Evolutionary conservation across 1,140 invertebrate species (phyloP), one percentile per base, ranked within the genome.

Genomic region (Calycopis cecrops): DNA sequence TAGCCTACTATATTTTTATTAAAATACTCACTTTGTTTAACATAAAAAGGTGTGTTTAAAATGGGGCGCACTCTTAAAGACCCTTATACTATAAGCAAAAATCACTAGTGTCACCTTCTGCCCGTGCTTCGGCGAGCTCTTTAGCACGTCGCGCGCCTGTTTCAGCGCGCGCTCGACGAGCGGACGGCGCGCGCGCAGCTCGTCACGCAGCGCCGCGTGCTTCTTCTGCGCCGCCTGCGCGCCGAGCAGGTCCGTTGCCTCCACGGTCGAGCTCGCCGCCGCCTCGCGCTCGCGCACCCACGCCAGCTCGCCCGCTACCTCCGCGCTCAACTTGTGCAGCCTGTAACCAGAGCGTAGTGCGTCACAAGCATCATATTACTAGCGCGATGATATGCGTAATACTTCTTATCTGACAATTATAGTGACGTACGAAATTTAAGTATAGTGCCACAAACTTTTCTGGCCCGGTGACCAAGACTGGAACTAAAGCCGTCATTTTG

Each of bases 301-400:
- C 75, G 98, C 96, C 67, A 98, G 89, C 83, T 99, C 97, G 0
- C 93, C 93, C 56, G 98, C 95, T 35, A 98, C 89, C 79, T 99
- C 96, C 76, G 98, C 98, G 18, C 93, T 93, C 86, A 99, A 98
- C 80, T 99, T 97, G 78, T 99, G 97, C 73, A 95, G 95, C 58
- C 94, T 91, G 52, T 90, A 79, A 48, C 67, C 54, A 38, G 4
- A 2, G 38, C 9, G 38, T 28, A n/a, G n/a, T n/a, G n/a, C n/a
- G n/a, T n/a, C n/a, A n/a, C n/a, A n/a, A n/a, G n/a, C n/a, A n/a
- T n/a, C n/a, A n/a, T n/a, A n/a, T n/a, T n/a, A n/a, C n/a, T n/a
- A n/a, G n/a, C n/a, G n/a, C n/a, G n/a, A n/a, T n/a, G n/a, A n/a
- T n/a, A n/a, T n/a, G n/a, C n/a, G n/a, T n/a, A n/a, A n/a, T n/a